Evolutionary conservation across 2,888 invertebrate species (phyloP), one percentile per base, ranked within the genome.

Genomic region (Chrysina gloriosa): DNA sequence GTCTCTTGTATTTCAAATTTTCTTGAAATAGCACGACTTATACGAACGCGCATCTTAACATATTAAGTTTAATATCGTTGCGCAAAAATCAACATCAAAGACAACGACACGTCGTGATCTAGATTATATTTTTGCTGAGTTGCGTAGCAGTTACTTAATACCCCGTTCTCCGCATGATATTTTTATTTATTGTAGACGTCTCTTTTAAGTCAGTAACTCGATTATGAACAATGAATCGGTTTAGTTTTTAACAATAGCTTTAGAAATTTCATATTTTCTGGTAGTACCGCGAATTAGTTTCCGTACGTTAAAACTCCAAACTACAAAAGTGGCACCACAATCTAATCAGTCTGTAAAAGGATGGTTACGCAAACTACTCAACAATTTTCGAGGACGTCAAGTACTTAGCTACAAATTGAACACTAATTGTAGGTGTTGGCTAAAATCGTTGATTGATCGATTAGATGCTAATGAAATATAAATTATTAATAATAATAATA

Each of bases 1-100:
- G 56, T 56, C 39, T 56, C 36, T 14, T 56, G 56, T 56, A 56
- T 56, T 56, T 56, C 56, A 56, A 56, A 56, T 56, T 56, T 39
- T 23, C 56, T 56, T 39, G 56, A 56, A 56, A 56, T 36, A 36
- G 23, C 36, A 36, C 23, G 23, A 56, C 21, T 36, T 56, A 3
- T n/a, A 19, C 36, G 39, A 16, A 23, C 36, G n/a, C 11, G 36
- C 25, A n/a, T n/a, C 27, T 14, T 5, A 31, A 54, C 31, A 21
- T 54, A 16, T 54, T 54, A 54, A 31, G 19, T 54, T 36, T 54
- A 31, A 34, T 54, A 31, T 31, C 7, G 4, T 23, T 11, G 56
- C 36, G 39, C 5, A 36, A 36, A 56, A n/a, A 23, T 36, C n/a
- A 11, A 39, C 36, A 39, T 56, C 56, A 56, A 56, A 56, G 56